A percentile compares a stretch with the other conserved stretches of the same genome.
Conservation (phyloP, 92 coral and sea anemone species). For the Porites evermanni region DNA sequence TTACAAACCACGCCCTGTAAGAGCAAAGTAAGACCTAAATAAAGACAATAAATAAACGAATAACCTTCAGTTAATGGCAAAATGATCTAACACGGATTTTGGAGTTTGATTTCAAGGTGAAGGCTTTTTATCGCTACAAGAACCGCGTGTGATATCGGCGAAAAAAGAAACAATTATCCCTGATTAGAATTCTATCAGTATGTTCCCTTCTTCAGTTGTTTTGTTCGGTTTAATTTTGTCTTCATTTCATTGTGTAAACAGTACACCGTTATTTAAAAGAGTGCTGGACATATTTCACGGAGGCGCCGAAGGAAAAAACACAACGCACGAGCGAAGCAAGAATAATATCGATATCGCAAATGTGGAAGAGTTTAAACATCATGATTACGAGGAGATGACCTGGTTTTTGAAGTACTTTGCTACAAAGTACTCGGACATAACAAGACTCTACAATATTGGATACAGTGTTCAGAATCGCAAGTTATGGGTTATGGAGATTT, state of each 20-base stretch:
- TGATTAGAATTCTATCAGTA: slow-evolving; percentile 1
- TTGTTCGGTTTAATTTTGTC: slow-evolving; percentile 5
- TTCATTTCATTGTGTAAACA: slow-evolving; percentile 4
- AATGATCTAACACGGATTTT: slow-evolving; percentile 30
- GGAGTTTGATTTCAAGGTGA: slow-evolving; percentile 23
- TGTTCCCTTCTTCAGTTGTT: background rate
- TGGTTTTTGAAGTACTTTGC: slow-evolving; percentile 97
- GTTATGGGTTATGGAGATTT: slow-evolving; percentile 95
- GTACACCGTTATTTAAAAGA: slow-evolving; percentile 21
- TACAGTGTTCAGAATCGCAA: slow-evolving; percentile 97
- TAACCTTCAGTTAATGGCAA: slow-evolving; percentile 9
- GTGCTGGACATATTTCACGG: slow-evolving; percentile 37
- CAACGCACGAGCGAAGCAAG: slow-evolving; percentile 18
- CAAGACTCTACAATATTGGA: slow-evolving; percentile 90
- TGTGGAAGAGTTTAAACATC: slow-evolving; percentile 81
- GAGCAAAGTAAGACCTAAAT: slow-evolving; percentile 21
- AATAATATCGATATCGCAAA: slow-evolving; percentile 65
- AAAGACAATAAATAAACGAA: slow-evolving; percentile 6
- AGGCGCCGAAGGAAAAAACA: background rate
- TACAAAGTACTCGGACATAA: slow-evolving; percentile 77
- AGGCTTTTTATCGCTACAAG: background rate
- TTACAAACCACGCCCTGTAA: slow-evolving; percentile 14
- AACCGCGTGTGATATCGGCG: background rate
- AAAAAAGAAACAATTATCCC: background rate
- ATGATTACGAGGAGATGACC: slow-evolving; percentile 89